A percentile compares a stretch with the other conserved stretches of the same genome.
Conservation (phyloP, 2,888 invertebrate species). For the Xylota sylvarum region DNA sequence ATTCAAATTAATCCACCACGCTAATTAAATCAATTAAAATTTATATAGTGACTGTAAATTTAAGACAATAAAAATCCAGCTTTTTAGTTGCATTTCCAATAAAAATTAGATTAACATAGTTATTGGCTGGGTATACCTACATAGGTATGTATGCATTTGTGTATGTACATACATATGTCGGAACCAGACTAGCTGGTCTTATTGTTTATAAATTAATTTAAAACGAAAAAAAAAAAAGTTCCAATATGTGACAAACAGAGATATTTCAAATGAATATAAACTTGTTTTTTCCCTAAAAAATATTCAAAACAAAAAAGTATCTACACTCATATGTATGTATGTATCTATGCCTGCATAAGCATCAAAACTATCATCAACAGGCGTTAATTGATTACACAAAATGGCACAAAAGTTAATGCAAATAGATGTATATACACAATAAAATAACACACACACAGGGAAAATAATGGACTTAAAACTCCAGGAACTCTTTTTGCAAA, state of each 20-base stretch:
- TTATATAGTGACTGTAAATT: neutral
- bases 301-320: no score
- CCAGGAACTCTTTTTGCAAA: conserved; percentile 1
- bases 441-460: conserved; percentile 4
- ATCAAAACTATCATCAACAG: conserved; percentile 36
- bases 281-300: conserved; percentile 12
- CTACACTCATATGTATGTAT: neutral
- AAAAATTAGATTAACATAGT: neutral
- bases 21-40: neutral
- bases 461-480: conserved; percentile 46
- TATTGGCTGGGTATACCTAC: neutral
- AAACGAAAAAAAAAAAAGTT: neutral
- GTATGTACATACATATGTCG: no score
- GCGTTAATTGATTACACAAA: conserved; percentile 43
- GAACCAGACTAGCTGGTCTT: neutral
- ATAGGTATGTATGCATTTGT: no score
- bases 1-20: neutral
- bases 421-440: neutral
- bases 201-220: neutral
- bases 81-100: conserved; percentile 12
- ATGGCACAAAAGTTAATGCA: neutral
- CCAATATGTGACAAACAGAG: neutral
- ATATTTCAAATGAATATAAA: conserved; percentile 1
- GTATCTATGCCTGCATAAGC: neutral
- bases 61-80: neutral